Percentiles rank a stretch among this genome's conserved stretches.
These are phyloP conservation scores for Mamestra configurata DNA, from an alignment of 1,140 invertebrate species.

Conservation along the genomic window DNA sequence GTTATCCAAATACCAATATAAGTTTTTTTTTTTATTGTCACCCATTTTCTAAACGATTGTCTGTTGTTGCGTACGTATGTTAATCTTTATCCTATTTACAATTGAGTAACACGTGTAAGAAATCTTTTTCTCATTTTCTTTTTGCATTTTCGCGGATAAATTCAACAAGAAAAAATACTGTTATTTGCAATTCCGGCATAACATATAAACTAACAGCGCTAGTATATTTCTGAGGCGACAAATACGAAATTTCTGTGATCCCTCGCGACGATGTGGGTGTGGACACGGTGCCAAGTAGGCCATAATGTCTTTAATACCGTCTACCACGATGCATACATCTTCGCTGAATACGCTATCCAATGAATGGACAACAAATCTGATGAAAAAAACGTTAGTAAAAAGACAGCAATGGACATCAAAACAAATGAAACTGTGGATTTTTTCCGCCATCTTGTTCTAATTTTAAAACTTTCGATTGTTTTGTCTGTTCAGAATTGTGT, in stretches of 20 bases:
- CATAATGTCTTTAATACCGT: slow-evolving; percentile 68
- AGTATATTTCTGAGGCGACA: slow-evolving; percentile 60
- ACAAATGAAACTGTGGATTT: slow-evolving; percentile 48
- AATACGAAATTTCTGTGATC: slow-evolving; percentile 68
- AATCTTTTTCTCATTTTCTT: background rate
- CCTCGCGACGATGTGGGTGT: slow-evolving; percentile 64
- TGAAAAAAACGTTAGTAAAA: background rate
- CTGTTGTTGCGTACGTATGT: background rate
- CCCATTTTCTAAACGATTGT: background rate
- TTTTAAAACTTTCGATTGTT: slow-evolving; percentile 73
- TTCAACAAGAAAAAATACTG: slow-evolving; percentile 14
- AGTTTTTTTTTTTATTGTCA: slow-evolving; percentile 8
- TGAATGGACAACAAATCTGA: slow-evolving; percentile 20
- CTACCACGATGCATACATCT: slow-evolving; percentile 55
- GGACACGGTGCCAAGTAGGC: slow-evolving; percentile 71
- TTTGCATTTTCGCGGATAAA: slow-evolving; percentile 1
- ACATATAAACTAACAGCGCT: slow-evolving; percentile 42
- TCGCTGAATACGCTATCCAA: slow-evolving; percentile 52
- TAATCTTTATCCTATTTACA: background rate
- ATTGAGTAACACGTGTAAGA: too few species aligned
- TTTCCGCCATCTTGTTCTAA: slow-evolving; percentile 58
- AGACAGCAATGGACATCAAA: slow-evolving; percentile 55
- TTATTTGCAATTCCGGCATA: slow-evolving; percentile 52
- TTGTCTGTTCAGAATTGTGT: slow-evolving; percentile 75
- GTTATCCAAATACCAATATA: background rate